phyloP scores from a whole-genome alignment of 2,797 vertebrate species.

The Pantherophis vulpinus region DNA sequence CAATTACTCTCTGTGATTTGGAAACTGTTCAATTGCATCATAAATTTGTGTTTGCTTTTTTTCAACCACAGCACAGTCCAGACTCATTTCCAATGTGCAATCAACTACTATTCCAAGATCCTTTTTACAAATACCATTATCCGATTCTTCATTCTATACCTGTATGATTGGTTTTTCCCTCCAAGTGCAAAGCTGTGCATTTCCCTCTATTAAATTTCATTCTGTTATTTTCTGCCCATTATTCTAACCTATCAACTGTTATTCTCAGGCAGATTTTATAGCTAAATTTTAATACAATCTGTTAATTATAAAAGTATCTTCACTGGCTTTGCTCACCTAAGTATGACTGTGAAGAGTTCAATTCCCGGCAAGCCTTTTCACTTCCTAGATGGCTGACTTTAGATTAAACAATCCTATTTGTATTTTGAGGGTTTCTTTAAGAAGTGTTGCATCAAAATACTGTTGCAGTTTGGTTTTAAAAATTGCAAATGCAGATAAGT shows the following conservation, averaged over 20 bases:
- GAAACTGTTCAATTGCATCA: neutral
- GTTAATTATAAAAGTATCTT: neutral
- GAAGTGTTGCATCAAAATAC: neutral
- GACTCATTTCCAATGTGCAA: neutral
- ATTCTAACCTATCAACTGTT: neutral
- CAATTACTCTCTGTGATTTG: neutral
- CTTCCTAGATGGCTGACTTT: neutral
- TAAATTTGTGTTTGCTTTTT: neutral
- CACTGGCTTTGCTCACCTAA: neutral
- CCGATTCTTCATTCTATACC: neutral
- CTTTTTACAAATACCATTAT: neutral
- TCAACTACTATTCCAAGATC: neutral
- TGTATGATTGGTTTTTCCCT: neutral
- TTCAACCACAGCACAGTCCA: neutral
- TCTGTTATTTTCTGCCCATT: neutral
- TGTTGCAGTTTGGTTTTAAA: neutral
- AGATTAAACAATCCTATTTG: neutral
- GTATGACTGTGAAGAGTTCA: neutral
- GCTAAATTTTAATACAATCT: neutral
- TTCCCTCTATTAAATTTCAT: neutral
- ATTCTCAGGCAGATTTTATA: neutral
- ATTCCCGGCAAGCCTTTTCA: neutral
- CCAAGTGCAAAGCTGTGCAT: neutral
- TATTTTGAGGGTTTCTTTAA: neutral
- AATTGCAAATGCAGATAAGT: neutral